A percentile compares a stretch with the other conserved stretches of the same genome.
Evolutionary conservation across 2,888 invertebrate genomes (phyloP).

Genomic region (Eupithecia dodoneata): DNA sequence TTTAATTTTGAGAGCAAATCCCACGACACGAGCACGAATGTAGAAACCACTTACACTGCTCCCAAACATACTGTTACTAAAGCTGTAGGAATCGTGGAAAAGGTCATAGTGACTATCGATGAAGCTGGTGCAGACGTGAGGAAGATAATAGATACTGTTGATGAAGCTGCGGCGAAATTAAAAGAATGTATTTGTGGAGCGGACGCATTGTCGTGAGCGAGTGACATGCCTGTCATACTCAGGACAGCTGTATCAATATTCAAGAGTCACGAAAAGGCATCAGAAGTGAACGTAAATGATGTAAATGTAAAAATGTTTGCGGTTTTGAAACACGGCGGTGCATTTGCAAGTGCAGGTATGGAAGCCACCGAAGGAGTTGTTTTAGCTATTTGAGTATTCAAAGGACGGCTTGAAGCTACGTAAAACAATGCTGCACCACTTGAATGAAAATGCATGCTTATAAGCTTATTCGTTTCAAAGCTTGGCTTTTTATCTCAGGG

Average conservation of each 20-base stretch:
- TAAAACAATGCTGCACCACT: not conserved
- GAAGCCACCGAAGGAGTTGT: constrained; percentile 12
- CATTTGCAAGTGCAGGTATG: constrained; percentile 13
- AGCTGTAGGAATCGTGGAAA: constrained; percentile 11
- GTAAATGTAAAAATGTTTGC: constrained; percentile 17
- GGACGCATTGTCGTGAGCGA: constrained; percentile 42
- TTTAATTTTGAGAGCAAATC: constrained; percentile 50
- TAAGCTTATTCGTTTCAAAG: not conserved
- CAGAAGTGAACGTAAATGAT: constrained; percentile 26
- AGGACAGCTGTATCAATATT: constrained; percentile 38
- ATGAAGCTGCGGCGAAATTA: constrained; percentile 37
- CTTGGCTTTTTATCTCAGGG: not conserved
- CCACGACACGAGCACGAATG: constrained; percentile 58
- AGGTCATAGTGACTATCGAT: constrained; percentile 9
- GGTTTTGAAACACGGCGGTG: constrained; percentile 6
- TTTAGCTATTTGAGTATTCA: constrained; percentile 1
- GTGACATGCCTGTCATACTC: constrained; percentile 43
- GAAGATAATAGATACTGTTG: constrained; percentile 20
- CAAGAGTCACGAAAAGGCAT: constrained; percentile 36
- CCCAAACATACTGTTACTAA: constrained; percentile 7
- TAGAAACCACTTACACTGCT: constrained; percentile 43
- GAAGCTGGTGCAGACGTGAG: constrained; percentile 45
- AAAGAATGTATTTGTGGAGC: constrained; percentile 45
- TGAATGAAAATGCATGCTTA: constrained; percentile 5
- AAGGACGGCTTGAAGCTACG: not conserved